Percentiles rank a stretch among this genome's conserved stretches.
Evolutionary conservation across 2,888 invertebrate species (phyloP).

Genomic region (Sympetrum striolatum): DNA sequence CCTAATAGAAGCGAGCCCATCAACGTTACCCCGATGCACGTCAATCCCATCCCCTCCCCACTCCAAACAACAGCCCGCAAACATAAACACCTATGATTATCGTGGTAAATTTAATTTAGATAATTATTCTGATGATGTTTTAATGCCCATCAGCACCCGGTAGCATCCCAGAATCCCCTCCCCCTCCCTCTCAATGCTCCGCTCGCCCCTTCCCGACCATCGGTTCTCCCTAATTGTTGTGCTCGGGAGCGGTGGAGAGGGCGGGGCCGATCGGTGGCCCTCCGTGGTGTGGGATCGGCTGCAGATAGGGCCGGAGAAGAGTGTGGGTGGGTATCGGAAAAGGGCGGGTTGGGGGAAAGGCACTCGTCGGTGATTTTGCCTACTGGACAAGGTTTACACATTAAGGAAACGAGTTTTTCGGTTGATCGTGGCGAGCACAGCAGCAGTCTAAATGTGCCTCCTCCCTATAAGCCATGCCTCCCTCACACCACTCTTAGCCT

Average conservation of each 20-base stretch:
- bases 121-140: conserved; percentile 41
- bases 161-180: conserved; percentile 7
- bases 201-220: neutral
- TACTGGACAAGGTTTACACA: conserved; percentile 41
- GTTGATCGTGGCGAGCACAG: conserved; percentile 1
- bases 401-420: conserved; percentile 31
- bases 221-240: conserved; percentile 25
- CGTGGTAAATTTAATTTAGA: conserved; percentile 41
- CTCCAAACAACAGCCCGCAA: neutral
- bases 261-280: neutral
- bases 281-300: neutral
- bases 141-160: conserved; percentile 38
- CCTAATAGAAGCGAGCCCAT: neutral
- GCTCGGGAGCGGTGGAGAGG: neutral
- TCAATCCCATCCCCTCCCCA: neutral
- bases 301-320: neutral
- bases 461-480: neutral
- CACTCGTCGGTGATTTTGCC: conserved; percentile 22
- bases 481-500: neutral
- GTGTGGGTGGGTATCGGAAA: neutral
- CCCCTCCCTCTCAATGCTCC: neutral
- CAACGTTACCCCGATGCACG: neutral
- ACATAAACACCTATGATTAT: conserved; percentile 17
- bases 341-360: neutral
- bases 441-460: conserved; percentile 23